A percentile compares a stretch with the other conserved stretches of the same genome.
phyloP scores from a whole-genome alignment of 1,140 invertebrate genomes.

The Caenorhabditis latens region DNA sequence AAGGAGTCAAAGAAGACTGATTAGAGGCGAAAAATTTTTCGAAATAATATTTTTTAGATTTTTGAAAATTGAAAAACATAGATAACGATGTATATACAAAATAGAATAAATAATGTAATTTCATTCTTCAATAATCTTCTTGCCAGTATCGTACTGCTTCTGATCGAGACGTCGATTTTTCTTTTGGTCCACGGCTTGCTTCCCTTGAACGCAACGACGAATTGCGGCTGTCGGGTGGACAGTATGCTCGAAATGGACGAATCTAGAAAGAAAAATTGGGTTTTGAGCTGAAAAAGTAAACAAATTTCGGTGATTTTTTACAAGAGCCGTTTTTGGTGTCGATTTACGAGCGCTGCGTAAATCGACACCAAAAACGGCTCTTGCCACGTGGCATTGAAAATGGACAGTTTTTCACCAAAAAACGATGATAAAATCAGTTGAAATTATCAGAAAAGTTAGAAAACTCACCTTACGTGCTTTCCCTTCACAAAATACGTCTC shows the following conservation, averaged over 20 bases:
- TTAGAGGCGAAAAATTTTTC: neutral
- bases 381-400: too few relatives aligned
- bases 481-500: neutral
- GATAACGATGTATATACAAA: neutral
- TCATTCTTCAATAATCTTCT: conserved; percentile 9
- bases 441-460: neutral
- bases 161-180: conserved; percentile 31
- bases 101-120: neutral
- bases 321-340: too few relatives aligned
- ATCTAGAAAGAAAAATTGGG: neutral
- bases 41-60: neutral
- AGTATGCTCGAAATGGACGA: conserved; percentile 9
- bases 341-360: too few relatives aligned
- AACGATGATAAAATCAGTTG: neutral
- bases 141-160: conserved; percentile 34
- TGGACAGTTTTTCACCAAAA: too few relatives aligned
- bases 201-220: neutral
- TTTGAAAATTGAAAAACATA: neutral
- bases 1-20: conserved; percentile 16
- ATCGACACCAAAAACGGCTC: too few relatives aligned
- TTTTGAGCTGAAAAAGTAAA: too few relatives aligned
- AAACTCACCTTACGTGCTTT: neutral
- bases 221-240: neutral
- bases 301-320: too few relatives aligned
- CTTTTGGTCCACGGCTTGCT: neutral